These are phyloP conservation scores for Mimumesa dahlbomi DNA, from an alignment of 2,888 invertebrate genomes.

Conservation along the genomic window DNA sequence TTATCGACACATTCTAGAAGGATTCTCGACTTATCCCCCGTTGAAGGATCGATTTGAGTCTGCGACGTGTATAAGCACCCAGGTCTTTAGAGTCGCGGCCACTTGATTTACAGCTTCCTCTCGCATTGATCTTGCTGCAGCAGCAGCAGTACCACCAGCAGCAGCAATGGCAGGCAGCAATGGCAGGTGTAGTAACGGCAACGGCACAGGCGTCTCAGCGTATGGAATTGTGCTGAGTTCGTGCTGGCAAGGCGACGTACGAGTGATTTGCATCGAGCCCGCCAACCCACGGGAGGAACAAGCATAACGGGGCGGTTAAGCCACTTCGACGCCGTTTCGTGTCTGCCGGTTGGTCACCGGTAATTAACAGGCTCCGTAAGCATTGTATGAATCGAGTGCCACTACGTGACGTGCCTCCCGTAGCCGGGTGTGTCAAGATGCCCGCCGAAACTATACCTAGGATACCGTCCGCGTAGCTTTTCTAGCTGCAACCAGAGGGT, in stretches of 20 bases:
- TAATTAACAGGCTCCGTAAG: conserved; percentile 62
- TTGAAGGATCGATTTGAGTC: conserved; percentile 30
- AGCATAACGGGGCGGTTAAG: conserved; percentile 65
- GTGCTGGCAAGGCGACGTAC: conserved; percentile 66
- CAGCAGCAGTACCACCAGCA: conserved; percentile 21
- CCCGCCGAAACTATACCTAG: too few species aligned
- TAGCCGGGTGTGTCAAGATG: conserved; percentile 36
- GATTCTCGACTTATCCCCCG: conserved; percentile 7
- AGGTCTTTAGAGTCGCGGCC: conserved; percentile 52
- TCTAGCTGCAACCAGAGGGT: too few species aligned
- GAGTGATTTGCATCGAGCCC: conserved; percentile 70
- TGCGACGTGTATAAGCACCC: conserved; percentile 9
- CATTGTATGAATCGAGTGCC: conserved; percentile 52
- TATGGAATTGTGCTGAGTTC: conserved; percentile 69
- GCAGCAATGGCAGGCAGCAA: conserved; percentile 30
- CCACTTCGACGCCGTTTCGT: conserved; percentile 62
- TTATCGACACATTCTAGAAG: conserved; percentile 4
- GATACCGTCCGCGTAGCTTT: too few species aligned
- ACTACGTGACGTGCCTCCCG: conserved; percentile 20
- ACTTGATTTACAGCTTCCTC: conserved; percentile 62
- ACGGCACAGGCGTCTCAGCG: conserved; percentile 43
- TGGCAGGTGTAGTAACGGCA: conserved; percentile 40
- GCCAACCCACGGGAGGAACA: conserved; percentile 46
- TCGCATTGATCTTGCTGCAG: conserved; percentile 41
- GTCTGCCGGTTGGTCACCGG: conserved; percentile 57